Evolutionary conservation across 2,113 vertebrate genomes (phyloP), one percentile per base, ranked within the genome.

Genomic region (Polypterus bichir): DNA sequence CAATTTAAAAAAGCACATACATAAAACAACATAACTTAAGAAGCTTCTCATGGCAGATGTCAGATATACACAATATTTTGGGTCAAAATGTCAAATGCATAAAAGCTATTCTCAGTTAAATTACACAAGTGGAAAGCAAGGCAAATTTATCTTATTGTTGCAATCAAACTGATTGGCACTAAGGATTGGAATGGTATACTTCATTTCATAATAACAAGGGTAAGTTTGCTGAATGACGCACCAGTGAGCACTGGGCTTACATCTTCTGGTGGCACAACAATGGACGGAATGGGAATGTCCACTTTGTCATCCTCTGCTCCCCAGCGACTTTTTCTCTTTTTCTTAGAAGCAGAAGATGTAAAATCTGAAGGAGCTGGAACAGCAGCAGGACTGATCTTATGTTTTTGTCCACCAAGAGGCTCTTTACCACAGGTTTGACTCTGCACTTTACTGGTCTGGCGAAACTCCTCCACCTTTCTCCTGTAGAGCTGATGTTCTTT

Each of bases 311-410:
- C 91, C 63, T 93, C 93, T 0, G 94, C 89, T 1, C 94, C 96
- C 96, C 96, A 98, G 11, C 96, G 78, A 74, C 96, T 98, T 81
- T 98, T 98, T 64, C 91, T 77, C 73, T 93, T 98, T 68, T 89
- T 88, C 65, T 98, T 98, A 2, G 76, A 68, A 7, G 61, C 60
- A 0, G 79, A 64, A 3, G 66, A 3, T 0, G 76, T 47, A 27
- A 27, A 27, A 4, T 68, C 5, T 0, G 66, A 59, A 52, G 72
- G 76, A 3, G 71, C 68, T 0, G 54, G 54, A 46, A 9, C 46
- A n/a, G 54, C 46, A 4, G 56, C 64, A 9, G 67, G 8, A 2
- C 73, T 59, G 27, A 57, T 63, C 6, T 68, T 82, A 65, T 64
- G 66, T 27, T 79, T 79, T 67, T 65, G 69, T 10, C 59, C 27